Base-by-base conservation (phyloP, 2,888 invertebrate genomes). In the Subacronicta megacephala region DNA sequence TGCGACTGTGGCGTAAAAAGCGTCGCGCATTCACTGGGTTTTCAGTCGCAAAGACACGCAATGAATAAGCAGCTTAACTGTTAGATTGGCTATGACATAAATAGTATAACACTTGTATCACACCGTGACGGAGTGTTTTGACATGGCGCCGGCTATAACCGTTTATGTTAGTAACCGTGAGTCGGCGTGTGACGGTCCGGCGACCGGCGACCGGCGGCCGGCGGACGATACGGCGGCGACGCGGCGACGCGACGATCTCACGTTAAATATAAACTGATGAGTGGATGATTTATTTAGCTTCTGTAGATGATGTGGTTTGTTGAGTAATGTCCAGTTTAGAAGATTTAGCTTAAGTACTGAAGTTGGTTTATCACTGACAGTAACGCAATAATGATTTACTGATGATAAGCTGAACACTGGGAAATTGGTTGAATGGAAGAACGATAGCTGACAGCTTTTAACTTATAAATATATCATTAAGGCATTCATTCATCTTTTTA, bases 241-340 rank as follows among this genome's bases (percentile, higher is more conserved):
- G 53, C 62, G 63, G 60, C 55, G 68, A 37, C 64, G 42, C 60
- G 65, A 40, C 75, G 75, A 60, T 54, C 44, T 17, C 17, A 31
- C 51, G 62, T 36, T 72, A 72, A 70, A 75, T 72, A 67, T 75
- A 75, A 69, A 61, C 74, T 36, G 64, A 65, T 74, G 75, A 71
- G 57, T 55, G 58, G 59, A 29, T 51, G 62, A 62, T 66, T 55
- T 62, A 60, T 47, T 68, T 29, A 45, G 51, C 18, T 43, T 36
- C 47, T 46, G 45, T 31, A 37, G 18, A 37, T 69, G 63, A 67
- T 67, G 50, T 5, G 55, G 37, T 17, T 43, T 38, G 65, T 66
- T 68, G 65, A 66, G 47, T 62, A 66, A 57, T 49, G 26, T 37
- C 58, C 52, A 42, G 44, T 35, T 42, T 23, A 47, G 15, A 12